phyloP scores from a whole-genome alignment of 1,140 invertebrate species.

The Macrobrachium nipponense region DNA sequence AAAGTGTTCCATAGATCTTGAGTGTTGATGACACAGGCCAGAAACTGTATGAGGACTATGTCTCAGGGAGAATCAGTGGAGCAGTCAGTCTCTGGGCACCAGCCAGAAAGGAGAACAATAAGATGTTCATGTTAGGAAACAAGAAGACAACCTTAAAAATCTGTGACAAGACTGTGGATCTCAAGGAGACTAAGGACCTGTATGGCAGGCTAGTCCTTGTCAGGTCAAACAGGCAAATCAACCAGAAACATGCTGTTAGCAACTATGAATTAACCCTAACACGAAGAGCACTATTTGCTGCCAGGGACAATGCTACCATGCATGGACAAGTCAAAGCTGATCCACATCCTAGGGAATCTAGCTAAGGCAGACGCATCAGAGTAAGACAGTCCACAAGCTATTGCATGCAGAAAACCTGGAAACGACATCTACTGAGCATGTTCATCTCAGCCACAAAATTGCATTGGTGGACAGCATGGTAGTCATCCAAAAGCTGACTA shows the following conservation, averaged over 20 bases:
- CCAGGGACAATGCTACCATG: constrained; percentile 18
- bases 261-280: constrained; percentile 28
- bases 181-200: constrained; percentile 25
- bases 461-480: constrained; percentile 39
- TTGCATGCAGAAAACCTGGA: background rate
- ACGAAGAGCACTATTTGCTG: constrained; percentile 33
- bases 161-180: constrained; percentile 7
- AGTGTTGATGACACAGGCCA: background rate
- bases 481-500: constrained; percentile 20
- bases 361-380: constrained; percentile 1
- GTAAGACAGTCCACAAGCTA: background rate
- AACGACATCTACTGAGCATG: background rate
- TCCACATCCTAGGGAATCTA: constrained; percentile 12
- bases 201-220: constrained; percentile 22
- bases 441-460: constrained; percentile 16
- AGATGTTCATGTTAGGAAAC: constrained; percentile 14
- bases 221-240: constrained; percentile 15
- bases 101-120: background rate
- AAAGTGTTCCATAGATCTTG: no score
- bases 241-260: constrained; percentile 28
- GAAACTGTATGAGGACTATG: constrained; percentile 16
- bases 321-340: constrained; percentile 13
- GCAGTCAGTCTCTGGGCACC: constrained; percentile 5
- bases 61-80: background rate
- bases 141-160: background rate